These are phyloP conservation scores for Strigops habroptila DNA, from an alignment of 2,113 vertebrate genomes.

Conservation along the genomic window DNA sequence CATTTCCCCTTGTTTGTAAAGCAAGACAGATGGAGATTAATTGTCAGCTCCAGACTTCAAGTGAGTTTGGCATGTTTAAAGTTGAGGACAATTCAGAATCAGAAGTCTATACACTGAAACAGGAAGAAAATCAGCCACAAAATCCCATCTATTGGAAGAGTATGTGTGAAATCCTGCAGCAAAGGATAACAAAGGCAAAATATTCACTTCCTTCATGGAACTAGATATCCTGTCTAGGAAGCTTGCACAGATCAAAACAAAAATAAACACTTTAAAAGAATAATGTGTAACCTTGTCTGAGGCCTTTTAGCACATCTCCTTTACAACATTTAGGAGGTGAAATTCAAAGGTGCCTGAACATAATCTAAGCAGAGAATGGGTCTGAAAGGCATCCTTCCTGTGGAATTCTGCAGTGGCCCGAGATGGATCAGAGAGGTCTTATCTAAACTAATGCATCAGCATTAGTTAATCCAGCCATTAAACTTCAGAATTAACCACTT, in stretches of 20 bases:
- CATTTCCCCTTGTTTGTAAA: neutral
- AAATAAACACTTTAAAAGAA: neutral
- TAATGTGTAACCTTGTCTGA: neutral
- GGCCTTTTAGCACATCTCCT: neutral
- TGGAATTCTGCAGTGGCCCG: neutral
- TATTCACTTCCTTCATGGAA: neutral
- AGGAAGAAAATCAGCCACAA: neutral
- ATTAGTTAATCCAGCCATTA: slow-evolving; percentile 49
- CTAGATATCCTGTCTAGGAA: neutral
- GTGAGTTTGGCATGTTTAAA: neutral
- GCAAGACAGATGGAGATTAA: neutral
- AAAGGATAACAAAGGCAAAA: neutral
- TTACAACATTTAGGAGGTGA: neutral
- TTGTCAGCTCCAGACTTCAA: neutral
- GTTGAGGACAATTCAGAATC: neutral
- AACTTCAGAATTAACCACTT: slow-evolving; percentile 37
- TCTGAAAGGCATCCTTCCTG: neutral
- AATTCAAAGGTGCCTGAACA: neutral
- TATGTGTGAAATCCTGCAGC: neutral
- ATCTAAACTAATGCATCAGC: slow-evolving; percentile 39
- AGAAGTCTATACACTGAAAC: neutral
- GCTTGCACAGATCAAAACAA: neutral
- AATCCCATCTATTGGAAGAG: neutral
- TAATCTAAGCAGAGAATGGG: neutral
- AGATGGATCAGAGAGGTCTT: neutral